Percentiles rank a stretch among this genome's conserved stretches.
These are phyloP conservation scores for Vulpes lagopus DNA, from an alignment of 2,113 vertebrate species.

Conservation along the genomic window DNA sequence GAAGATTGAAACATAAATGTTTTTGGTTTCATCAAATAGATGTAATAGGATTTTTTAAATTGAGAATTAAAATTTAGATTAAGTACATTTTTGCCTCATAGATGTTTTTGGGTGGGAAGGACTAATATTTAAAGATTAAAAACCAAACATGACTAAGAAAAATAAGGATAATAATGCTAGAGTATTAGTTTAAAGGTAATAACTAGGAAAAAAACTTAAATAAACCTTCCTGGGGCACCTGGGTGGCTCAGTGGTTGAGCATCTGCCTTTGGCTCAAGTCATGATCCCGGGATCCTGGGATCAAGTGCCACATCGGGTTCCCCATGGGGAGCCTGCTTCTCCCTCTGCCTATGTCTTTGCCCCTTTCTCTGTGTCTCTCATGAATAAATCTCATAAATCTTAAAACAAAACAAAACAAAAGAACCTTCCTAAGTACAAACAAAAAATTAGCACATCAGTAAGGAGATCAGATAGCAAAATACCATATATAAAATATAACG, in stretches of 20 bases:
- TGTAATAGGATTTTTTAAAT: background rate
- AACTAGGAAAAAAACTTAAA: background rate
- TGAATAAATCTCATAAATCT: no score
- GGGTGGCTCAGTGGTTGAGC: no score
- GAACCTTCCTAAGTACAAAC: background rate
- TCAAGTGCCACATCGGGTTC: no score
- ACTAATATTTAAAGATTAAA: background rate
- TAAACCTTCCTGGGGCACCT: background rate
- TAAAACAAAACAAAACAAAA: no score
- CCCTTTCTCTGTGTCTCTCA: no score
- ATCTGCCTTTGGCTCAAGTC: no score
- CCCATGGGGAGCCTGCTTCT: no score
- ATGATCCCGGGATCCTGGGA: no score
- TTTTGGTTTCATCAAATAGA: conserved; percentile 18
- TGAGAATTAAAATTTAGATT: conserved; percentile 22
- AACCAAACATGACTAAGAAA: background rate
- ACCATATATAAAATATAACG: background rate
- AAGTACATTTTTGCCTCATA: background rate
- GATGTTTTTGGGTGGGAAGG: background rate
- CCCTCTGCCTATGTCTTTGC: no score
- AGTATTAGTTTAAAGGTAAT: background rate
- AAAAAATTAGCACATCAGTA: background rate
- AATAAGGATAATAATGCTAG: background rate
- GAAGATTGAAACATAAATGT: conserved; percentile 1
- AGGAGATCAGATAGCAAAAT: background rate